Conservation (phyloP, 2,888 invertebrate species). For the Schizaphis graminum region DNA sequence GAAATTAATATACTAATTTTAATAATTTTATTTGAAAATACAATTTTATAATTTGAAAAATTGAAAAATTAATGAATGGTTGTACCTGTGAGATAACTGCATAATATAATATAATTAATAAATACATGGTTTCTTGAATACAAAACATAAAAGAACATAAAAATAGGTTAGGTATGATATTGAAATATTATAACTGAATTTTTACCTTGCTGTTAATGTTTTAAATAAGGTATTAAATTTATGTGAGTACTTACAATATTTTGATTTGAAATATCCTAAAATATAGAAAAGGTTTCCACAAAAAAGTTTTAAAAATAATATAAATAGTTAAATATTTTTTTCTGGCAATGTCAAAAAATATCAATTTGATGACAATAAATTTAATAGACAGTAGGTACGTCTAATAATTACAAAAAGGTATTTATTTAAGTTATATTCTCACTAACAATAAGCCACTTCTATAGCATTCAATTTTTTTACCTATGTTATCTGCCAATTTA, state of each 20-base stretch:
- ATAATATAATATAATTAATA: too few relatives aligned
- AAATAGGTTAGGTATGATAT: too few relatives aligned
- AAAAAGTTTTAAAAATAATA: neutral
- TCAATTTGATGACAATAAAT: neutral
- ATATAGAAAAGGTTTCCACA: neutral
- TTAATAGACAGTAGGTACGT: neutral
- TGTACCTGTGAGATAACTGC: too few relatives aligned
- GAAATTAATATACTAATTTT: neutral
- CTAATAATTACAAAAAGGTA: neutral
- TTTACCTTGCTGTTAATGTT: neutral
- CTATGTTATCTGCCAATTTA: neutral
- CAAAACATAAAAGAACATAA: too few relatives aligned
- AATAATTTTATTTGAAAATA: too few relatives aligned
- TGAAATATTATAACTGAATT: neutral
- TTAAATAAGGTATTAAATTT: neutral
- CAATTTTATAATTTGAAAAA: too few relatives aligned
- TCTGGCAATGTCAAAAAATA: neutral
- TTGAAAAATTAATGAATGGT: too few relatives aligned
- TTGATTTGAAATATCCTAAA: conserved; percentile 32
- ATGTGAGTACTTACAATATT: neutral
- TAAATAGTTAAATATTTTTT: neutral
- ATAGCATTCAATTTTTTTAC: neutral
- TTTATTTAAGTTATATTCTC: neutral
- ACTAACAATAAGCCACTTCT: neutral
- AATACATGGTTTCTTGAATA: too few relatives aligned